phyloP scores from a whole-genome alignment of 2,113 vertebrate species.

The Mustela nigripes region DNA sequence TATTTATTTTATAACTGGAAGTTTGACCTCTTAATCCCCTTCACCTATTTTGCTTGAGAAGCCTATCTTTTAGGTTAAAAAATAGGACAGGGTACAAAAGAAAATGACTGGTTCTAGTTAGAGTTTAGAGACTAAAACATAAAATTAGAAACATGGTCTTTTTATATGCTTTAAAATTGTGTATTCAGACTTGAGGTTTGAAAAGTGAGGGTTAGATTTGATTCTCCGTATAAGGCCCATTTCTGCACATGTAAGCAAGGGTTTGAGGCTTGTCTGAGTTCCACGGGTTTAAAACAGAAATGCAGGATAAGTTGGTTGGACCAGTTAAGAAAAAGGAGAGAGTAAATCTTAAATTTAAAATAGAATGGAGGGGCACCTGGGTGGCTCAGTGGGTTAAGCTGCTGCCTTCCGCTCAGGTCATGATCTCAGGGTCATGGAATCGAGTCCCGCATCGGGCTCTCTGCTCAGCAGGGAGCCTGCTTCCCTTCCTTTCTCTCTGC shows the following conservation, averaged over 20 bases:
- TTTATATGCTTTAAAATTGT: constrained; percentile 45
- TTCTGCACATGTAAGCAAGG: neutral
- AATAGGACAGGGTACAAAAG: neutral
- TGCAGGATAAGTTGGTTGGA: neutral
- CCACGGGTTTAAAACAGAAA: constrained; percentile 35
- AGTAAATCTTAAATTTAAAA: neutral
- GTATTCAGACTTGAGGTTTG: constrained; percentile 9
- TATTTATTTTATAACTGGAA: neutral
- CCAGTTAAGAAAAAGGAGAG: constrained; percentile 13
- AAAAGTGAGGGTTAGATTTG: constrained; percentile 39
- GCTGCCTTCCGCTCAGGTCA: too few species aligned
- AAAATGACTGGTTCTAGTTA: constrained; percentile 49
- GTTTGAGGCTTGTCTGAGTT: neutral
- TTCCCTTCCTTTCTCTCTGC: too few species aligned
- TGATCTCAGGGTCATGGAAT: too few species aligned
- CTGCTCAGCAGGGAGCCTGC: too few species aligned
- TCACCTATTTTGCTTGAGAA: neutral
- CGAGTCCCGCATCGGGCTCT: too few species aligned
- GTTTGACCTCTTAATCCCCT: neutral
- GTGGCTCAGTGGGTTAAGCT: too few species aligned
- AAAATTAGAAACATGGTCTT: constrained; percentile 19
- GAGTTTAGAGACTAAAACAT: constrained; percentile 27
- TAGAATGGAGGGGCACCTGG: neutral
- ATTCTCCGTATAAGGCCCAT: neutral
- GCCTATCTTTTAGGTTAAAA: constrained; percentile 55